phyloP scores from a whole-genome alignment of 2,888 invertebrate species.

The Drosophila birchii region DNA sequence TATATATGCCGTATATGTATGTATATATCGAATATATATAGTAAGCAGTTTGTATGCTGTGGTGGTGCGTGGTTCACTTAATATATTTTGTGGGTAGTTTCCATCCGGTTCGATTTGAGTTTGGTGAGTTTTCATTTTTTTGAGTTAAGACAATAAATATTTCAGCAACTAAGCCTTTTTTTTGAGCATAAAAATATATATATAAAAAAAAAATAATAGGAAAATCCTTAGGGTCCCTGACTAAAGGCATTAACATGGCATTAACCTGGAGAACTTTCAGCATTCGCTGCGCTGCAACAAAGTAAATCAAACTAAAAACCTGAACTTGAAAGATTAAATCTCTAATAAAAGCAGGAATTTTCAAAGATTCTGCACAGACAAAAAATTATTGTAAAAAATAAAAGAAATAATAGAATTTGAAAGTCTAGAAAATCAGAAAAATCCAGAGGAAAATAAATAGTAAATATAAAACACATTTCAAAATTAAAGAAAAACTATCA shows the following conservation, averaged over 20 bases:
- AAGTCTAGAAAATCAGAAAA: background rate
- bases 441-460: background rate
- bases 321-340: constrained; percentile 1
- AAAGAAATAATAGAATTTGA: background rate
- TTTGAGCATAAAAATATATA: background rate
- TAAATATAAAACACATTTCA: background rate
- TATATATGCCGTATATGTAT: background rate
- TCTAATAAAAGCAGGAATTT: constrained; percentile 37
- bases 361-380: background rate
- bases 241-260: constrained; percentile 20
- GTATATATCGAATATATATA: constrained; percentile 25
- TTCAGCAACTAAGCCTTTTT: background rate
- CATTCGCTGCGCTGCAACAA: constrained; percentile 35
- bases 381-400: background rate
- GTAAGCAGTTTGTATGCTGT: background rate
- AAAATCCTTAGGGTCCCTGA: background rate
- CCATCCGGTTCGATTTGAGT: constrained; percentile 30
- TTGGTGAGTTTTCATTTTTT: background rate
- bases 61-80: constrained; percentile 5
- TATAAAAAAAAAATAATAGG: background rate
- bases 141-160: background rate
- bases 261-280: background rate
- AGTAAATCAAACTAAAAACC: constrained; percentile 19
- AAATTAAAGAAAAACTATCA: background rate
- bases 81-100: constrained; percentile 18